Evolutionary conservation across 2,113 vertebrate genomes (phyloP).

Genomic region (Syngnathus typhle): DNA sequence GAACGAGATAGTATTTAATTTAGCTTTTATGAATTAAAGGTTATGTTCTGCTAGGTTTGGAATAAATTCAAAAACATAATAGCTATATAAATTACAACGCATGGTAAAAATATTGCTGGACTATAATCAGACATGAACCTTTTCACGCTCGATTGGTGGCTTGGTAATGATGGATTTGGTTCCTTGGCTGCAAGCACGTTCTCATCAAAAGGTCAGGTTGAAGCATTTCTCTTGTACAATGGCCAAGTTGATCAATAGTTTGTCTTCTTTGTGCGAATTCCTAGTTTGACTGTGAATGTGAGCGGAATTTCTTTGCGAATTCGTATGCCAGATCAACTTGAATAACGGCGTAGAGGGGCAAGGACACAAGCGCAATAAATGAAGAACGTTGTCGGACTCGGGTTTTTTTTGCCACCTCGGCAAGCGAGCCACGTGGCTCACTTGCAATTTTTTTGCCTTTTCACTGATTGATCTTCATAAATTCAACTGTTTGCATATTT

Average conservation of each 20-base stretch:
- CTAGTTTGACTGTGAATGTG: background rate
- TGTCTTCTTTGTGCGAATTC: background rate
- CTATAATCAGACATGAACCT: background rate
- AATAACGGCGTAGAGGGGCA: background rate
- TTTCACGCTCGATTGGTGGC: background rate
- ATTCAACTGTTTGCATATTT: too few relatives aligned
- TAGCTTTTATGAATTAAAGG: too few relatives aligned
- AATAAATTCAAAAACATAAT: too few relatives aligned
- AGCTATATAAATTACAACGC: too few relatives aligned
- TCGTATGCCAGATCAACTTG: background rate
- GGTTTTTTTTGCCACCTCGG: background rate
- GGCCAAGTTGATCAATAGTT: background rate
- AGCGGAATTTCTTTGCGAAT: background rate
- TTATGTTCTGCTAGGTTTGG: too few relatives aligned
- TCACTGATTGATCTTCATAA: too few relatives aligned
- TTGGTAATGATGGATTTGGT: background rate
- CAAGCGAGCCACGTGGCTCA: background rate
- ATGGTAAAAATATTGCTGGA: background rate
- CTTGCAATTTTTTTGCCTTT: background rate
- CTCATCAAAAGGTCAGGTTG: background rate
- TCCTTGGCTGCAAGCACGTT: background rate
- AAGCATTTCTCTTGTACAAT: background rate
- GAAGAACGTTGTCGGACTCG: background rate
- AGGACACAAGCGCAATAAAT: background rate
- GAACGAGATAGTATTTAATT: too few relatives aligned